Percentiles rank a stretch among this genome's conserved stretches.
phyloP scores from a whole-genome alignment of 2,888 invertebrate genomes.

The Drosophila glabriapex region DNA sequence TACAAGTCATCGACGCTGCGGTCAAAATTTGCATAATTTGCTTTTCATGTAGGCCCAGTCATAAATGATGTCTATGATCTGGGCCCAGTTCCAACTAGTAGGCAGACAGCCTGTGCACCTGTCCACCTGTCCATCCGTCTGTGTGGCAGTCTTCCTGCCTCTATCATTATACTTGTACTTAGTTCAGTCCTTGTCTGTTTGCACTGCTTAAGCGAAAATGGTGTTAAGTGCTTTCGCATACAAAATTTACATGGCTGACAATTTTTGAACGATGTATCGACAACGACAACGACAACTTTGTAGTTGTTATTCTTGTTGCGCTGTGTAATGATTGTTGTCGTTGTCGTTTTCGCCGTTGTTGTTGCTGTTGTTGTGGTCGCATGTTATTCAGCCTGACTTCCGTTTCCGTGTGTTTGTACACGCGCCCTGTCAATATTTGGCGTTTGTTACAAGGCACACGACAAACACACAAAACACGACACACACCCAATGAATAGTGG shows the following conservation, averaged over 20 bases:
- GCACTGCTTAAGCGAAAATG: slow-evolving; percentile 80
- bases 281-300: slow-evolving; percentile 36
- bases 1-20: slow-evolving; percentile 80
- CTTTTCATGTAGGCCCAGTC: slow-evolving; percentile 71
- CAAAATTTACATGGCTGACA: slow-evolving; percentile 79
- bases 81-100: slow-evolving; percentile 8
- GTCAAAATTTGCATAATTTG: slow-evolving; percentile 78
- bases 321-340: slow-evolving; percentile 41
- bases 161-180: slow-evolving; percentile 40
- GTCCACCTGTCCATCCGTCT: neutral
- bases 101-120: neutral
- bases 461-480: slow-evolving; percentile 41
- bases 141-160: slow-evolving; percentile 12
- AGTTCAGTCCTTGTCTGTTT: slow-evolving; percentile 63
- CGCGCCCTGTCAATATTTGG: slow-evolving; percentile 78
- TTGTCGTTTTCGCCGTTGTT: slow-evolving; percentile 20
- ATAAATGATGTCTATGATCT: slow-evolving; percentile 71
- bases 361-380: slow-evolving; percentile 64
- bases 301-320: slow-evolving; percentile 37
- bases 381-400: slow-evolving; percentile 74
- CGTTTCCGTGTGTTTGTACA: slow-evolving; percentile 71
- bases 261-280: slow-evolving; percentile 77
- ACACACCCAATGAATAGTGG: slow-evolving; percentile 11
- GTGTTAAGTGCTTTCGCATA: slow-evolving; percentile 82
- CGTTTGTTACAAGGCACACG: slow-evolving; percentile 71